A percentile compares a stretch with the other conserved stretches of the same genome.
phyloP scores from a whole-genome alignment of 2,888 invertebrate species.

The Noctua fimbriata region DNA sequence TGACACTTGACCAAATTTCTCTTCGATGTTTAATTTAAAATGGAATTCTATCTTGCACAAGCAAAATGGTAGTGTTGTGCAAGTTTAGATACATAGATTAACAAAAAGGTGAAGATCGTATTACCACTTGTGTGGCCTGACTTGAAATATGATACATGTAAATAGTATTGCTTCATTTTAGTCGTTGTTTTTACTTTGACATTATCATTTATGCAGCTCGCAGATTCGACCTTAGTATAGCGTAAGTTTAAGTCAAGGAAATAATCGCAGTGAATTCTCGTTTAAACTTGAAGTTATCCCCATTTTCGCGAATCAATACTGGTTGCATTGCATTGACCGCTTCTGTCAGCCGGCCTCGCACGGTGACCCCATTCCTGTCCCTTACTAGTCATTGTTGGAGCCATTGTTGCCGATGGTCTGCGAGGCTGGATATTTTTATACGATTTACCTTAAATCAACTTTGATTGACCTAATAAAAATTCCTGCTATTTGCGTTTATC shows the following conservation, averaged over 20 bases:
- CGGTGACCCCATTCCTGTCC: constrained; percentile 84
- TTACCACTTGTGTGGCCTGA: constrained; percentile 69
- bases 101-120: constrained; percentile 55
- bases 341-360: constrained; percentile 75
- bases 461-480: constrained; percentile 3
- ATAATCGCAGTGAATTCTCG: constrained; percentile 23
- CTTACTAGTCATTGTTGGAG: constrained; percentile 79
- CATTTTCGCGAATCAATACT: constrained; percentile 70
- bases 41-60: constrained; percentile 50
- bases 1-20: constrained; percentile 86
- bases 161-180: constrained; percentile 60
- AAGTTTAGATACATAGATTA: constrained; percentile 43
- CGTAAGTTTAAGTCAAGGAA: constrained; percentile 9
- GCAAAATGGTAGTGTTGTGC: constrained; percentile 43
- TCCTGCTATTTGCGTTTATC: not conserved
- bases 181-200: constrained; percentile 38
- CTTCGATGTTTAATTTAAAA: constrained; percentile 66
- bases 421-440: constrained; percentile 71
- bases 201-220: not conserved
- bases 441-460: constrained; percentile 61
- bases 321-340: constrained; percentile 79
- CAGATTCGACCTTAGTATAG: not conserved
- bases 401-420: constrained; percentile 65
- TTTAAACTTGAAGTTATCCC: constrained; percentile 61
- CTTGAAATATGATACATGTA: constrained; percentile 67